Base-by-base conservation (phyloP, 1,140 invertebrate genomes). In the Solen grandis region DNA sequence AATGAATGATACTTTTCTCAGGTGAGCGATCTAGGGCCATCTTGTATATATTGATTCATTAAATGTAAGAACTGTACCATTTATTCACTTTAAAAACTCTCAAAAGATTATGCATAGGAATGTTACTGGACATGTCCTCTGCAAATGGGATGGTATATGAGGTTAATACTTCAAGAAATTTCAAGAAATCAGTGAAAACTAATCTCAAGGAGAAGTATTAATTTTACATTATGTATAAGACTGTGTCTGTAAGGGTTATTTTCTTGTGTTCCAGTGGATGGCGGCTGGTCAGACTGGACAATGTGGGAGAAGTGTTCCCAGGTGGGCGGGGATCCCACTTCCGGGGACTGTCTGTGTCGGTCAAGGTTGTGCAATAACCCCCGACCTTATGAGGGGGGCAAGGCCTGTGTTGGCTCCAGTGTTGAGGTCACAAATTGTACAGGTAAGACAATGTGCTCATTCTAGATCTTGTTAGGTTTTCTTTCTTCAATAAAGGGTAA, bases 291-390 rank as follows among this genome's bases (percentile, higher is more conserved):
- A 92, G 8, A 81, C 92, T 38, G 94, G 94, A n/a, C 95, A 95
- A 87, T 66, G 10, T 92, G 91, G 91, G 50, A 33, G 8, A 60
- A 36, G 1, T 92, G 95, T 89, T 94, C 95, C 5, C 92, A 94
- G 36, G 86, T 86, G 88, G 93, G 72, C 87, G 93, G 63, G 60
- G 87, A 81, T 86, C 66, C 76, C 10, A 69, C 84, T 2, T 81
- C 86, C n/a, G 90, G 89, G 10, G 68, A 88, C 73, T 98, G 97
- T 88, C 90, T 94, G 81, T 98, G 97, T 88, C 75, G 91, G 8
- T 83, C 81, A 29, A 86, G 91, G 68, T 79, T 80, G 54, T 92
- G 91, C 89, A 85, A 90, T 72, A 89, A 85, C 46, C 91, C 91
- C 1, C 74, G 79, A 55, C 88, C 90, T 25, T 69, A 79, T 52